phyloP scores from a whole-genome alignment of 2,797 vertebrate genomes.

The Pitangus sulphuratus region DNA sequence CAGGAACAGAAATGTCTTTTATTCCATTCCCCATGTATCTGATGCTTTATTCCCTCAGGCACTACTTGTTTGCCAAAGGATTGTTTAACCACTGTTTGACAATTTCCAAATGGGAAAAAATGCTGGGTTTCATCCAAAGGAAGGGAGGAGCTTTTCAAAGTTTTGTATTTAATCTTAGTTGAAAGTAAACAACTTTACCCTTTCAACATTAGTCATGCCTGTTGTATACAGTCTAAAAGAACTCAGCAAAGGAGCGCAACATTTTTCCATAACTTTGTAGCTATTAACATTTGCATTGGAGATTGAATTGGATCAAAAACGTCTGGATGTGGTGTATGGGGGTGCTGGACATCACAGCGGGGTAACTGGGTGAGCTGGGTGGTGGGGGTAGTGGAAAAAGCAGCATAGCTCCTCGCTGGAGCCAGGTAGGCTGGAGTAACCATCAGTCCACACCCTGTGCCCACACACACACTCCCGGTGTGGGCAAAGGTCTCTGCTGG shows the following conservation, averaged over 20 bases:
- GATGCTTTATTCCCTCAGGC: constrained; percentile 49
- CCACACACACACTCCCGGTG: rapidly evolving
- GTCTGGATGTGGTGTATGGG: not conserved
- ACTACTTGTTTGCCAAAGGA: constrained; percentile 67
- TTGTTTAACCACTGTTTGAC: constrained; percentile 65
- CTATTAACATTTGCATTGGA: not conserved
- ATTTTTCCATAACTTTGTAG: not conserved
- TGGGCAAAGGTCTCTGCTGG: not conserved
- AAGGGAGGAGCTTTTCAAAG: constrained; percentile 69
- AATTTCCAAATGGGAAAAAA: constrained; percentile 64
- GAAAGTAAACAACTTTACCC: constrained; percentile 66
- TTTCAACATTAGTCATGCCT: constrained; percentile 65
- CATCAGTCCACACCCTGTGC: not conserved
- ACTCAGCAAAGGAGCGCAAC: not conserved
- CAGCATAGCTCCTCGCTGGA: not conserved
- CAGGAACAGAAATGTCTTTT: constrained; percentile 48
- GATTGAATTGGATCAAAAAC: not conserved
- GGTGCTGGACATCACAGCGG: rapidly evolving
- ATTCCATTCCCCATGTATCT: constrained; percentile 47
- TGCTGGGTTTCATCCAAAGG: constrained; percentile 65
- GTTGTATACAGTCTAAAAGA: constrained; percentile 5
- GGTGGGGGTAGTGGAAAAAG: not conserved
- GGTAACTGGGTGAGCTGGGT: not conserved
- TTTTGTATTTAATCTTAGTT: constrained; percentile 69
- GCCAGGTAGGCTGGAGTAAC: not conserved